Evolutionary conservation across 1,140 invertebrate genomes (phyloP).

Genomic region (Dendroctonus ponderosae): DNA sequence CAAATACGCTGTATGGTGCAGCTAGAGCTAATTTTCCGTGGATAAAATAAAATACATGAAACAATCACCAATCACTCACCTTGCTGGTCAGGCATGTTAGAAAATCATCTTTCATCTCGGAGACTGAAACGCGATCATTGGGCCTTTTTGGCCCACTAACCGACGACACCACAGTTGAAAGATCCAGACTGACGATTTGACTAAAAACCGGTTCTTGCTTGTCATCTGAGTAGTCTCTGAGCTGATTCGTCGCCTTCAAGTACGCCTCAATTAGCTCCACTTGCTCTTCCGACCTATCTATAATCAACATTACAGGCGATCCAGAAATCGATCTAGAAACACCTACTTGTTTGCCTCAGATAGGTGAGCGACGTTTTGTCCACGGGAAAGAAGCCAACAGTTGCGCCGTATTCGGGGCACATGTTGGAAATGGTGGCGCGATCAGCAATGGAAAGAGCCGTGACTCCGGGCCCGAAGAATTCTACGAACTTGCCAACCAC

Average conservation of each 20-base stretch:
- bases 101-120: conserved; percentile 91
- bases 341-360: conserved; percentile 82
- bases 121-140: conserved; percentile 90
- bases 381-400: conserved; percentile 93
- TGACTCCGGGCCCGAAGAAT: conserved; percentile 93
- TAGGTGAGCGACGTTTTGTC: conserved; percentile 85
- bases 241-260: conserved; percentile 75
- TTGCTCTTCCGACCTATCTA: conserved; percentile 80
- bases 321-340: not conserved
- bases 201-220: conserved; percentile 85
- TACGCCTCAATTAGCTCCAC: conserved; percentile 85
- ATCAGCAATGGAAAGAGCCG: conserved; percentile 90
- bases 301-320: conserved; percentile 18
- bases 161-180: conserved; percentile 86
- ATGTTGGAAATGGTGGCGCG: conserved; percentile 94
- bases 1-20: no score
- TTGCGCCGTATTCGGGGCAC: conserved; percentile 98
- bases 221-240: conserved; percentile 78
- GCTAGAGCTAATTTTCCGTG: no score
- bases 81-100: conserved; percentile 83
- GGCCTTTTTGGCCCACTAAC: conserved; percentile 96
- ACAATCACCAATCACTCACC: conserved; percentile 56
- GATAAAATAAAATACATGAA: not conserved
- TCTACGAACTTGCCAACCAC: conserved; percentile 99
- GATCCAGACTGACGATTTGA: conserved; percentile 82